phyloP scores from a whole-genome alignment of 2,113 vertebrate species.

The Nannobrachium achirus region DNA sequence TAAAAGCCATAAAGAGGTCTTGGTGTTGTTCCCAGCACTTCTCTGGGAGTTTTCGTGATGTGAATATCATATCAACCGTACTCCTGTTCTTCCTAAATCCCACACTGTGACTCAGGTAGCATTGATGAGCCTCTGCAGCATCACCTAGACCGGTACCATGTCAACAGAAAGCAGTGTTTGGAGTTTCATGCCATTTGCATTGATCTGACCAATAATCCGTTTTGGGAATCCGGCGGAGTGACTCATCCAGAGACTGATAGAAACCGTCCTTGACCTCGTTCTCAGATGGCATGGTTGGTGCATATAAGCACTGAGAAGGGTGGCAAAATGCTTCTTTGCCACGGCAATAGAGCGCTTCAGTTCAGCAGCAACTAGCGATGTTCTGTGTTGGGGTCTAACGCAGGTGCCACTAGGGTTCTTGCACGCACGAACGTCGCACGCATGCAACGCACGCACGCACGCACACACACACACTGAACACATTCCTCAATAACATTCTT shows the following conservation, averaged over 20 bases:
- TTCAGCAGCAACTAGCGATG: neutral
- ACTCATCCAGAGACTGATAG: neutral
- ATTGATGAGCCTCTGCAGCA: too few species aligned
- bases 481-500: too few species aligned
- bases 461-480: neutral
- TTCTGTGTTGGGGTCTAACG: neutral
- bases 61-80: too few species aligned
- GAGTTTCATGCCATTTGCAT: neutral
- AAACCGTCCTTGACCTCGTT: neutral
- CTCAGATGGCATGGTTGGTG: neutral
- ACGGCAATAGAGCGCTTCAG: neutral
- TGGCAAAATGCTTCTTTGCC: neutral
- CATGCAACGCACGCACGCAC: neutral
- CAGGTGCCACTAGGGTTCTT: neutral
- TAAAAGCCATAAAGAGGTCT: too few species aligned
- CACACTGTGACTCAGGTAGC: too few species aligned
- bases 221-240: neutral
- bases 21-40: too few species aligned
- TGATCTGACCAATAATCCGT: neutral
- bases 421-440: neutral
- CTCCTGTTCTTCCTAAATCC: too few species aligned
- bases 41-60: too few species aligned
- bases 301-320: neutral
- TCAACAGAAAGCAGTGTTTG: too few species aligned
- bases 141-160: too few species aligned